A percentile compares a stretch with the other conserved stretches of the same genome.
Conservation (phyloP, 2,888 invertebrate species). For the Trisateles emortualis region DNA sequence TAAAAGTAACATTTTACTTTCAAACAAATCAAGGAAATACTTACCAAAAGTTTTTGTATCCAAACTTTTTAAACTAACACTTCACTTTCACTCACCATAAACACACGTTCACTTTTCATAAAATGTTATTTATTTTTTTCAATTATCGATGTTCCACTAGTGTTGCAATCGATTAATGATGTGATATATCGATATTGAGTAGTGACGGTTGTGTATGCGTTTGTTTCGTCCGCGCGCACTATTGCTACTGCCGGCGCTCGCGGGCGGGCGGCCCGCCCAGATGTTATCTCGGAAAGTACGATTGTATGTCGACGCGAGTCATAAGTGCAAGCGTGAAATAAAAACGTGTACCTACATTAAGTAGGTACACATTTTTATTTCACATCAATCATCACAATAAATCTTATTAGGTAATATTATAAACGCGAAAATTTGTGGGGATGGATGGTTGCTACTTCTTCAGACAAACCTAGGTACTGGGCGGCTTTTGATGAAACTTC, state of each 20-base stretch:
- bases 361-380: no score
- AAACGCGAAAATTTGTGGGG: no score
- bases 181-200: slow-evolving; percentile 16
- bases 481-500: no score
- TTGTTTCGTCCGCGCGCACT: slow-evolving; percentile 62
- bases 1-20: no score
- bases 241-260: slow-evolving; percentile 63
- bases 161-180: slow-evolving; percentile 26
- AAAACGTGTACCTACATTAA: no score
- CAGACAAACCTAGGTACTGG: no score
- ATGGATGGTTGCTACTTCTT: no score
- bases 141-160: slow-evolving; percentile 28
- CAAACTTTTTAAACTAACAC: slow-evolving; percentile 53
- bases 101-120: slow-evolving; percentile 17
- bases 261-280: slow-evolving; percentile 77
- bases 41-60: slow-evolving; percentile 60
- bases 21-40: slow-evolving; percentile 37
- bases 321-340: slow-evolving; percentile 28
- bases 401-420: no score
- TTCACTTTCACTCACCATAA: slow-evolving; percentile 45
- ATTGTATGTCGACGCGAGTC: slow-evolving; percentile 15
- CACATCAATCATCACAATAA: no score
- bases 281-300: slow-evolving; percentile 67
- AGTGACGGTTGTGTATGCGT: slow-evolving; percentile 54
- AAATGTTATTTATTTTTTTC: slow-evolving; percentile 11